Evolutionary conservation across 2,797 vertebrate species (phyloP).

Genomic region (Anisognathus igniventris): DNA sequence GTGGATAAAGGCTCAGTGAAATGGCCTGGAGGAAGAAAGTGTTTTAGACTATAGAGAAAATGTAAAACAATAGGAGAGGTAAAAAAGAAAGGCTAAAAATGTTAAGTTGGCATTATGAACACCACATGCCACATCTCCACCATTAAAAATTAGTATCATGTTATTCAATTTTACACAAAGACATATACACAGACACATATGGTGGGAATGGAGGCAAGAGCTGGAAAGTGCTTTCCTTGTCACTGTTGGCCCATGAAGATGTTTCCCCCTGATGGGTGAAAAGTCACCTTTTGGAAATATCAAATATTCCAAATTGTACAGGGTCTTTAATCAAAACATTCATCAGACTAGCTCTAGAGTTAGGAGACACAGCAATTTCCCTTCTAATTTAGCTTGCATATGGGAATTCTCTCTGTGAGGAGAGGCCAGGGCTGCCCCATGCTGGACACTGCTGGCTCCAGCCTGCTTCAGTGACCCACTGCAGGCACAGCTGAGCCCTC

Average conservation of each 20-base stretch:
- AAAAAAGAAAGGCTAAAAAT: background rate
- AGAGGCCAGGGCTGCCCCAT: rapidly evolving
- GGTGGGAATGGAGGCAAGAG: background rate
- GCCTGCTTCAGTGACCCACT: background rate
- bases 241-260: background rate
- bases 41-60: background rate
- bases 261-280: background rate
- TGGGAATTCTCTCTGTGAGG: background rate
- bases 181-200: background rate
- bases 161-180: background rate
- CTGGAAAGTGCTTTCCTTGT: background rate
- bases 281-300: background rate
- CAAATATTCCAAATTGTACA: background rate
- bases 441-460: background rate
- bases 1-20: background rate
- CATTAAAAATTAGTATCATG: background rate
- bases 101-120: background rate
- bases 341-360: background rate
- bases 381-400: background rate
- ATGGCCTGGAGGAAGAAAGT: background rate
- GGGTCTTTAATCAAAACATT: background rate
- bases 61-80: background rate
- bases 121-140: background rate
- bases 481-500: background rate
- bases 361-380: background rate